Evolutionary conservation across 2,113 vertebrate genomes (phyloP).

Genomic region (Coptodon bakossiorum): DNA sequence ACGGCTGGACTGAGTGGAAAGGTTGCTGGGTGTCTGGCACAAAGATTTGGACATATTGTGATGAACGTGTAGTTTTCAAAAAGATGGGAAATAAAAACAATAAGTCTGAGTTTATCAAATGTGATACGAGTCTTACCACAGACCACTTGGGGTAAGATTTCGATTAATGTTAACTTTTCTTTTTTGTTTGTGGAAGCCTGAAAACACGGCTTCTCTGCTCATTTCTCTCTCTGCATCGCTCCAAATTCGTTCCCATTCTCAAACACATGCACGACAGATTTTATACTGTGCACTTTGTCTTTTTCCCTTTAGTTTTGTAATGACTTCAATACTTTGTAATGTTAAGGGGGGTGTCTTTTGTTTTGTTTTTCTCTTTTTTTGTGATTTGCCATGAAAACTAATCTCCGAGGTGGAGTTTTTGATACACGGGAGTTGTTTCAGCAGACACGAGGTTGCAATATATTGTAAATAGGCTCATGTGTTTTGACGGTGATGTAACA

Average conservation of each 20-base stretch:
- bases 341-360: background rate
- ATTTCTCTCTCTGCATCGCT: constrained; percentile 25
- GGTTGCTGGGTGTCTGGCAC: background rate
- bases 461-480: constrained; percentile 46
- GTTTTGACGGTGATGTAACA: constrained; percentile 14
- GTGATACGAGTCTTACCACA: constrained; percentile 26
- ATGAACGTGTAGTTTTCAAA: constrained; percentile 28
- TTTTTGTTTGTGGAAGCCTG: constrained; percentile 32
- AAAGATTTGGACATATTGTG: constrained; percentile 44
- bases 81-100: constrained; percentile 1
- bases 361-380: background rate
- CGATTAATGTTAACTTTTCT: constrained; percentile 27
- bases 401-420: constrained; percentile 17
- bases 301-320: constrained; percentile 28
- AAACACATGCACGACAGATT: constrained; percentile 18
- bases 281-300: constrained; percentile 26
- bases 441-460: constrained; percentile 1
- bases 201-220: constrained; percentile 40
- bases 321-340: constrained; percentile 17
- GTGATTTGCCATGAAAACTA: constrained; percentile 22
- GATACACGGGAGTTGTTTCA: constrained; percentile 17
- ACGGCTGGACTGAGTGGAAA: background rate
- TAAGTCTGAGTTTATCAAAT: constrained; percentile 17
- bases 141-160: constrained; percentile 34
- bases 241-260: background rate